phyloP scores from a whole-genome alignment of 2,888 invertebrate genomes.

The Nebria brevicollis region DNA sequence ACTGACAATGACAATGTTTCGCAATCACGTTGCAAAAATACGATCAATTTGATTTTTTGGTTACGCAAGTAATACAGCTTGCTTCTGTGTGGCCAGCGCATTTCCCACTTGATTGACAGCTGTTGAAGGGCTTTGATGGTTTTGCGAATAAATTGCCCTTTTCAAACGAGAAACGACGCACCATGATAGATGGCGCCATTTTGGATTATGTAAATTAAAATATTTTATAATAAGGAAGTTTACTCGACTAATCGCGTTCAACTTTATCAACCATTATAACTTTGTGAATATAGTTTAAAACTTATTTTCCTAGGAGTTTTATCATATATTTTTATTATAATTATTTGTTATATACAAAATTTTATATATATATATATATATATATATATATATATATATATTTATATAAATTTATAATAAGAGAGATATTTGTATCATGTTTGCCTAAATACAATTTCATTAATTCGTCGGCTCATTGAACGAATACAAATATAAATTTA shows the following conservation, averaged over 20 bases:
- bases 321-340: neutral
- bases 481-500: neutral
- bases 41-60: neutral
- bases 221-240: constrained; percentile 1
- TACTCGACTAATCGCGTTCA: neutral
- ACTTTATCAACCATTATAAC: neutral
- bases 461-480: neutral
- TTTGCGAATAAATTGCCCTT: neutral
- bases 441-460: neutral
- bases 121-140: constrained; percentile 1
- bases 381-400: too few relatives aligned
- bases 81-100: neutral
- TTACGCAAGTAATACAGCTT: constrained; percentile 10
- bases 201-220: neutral
- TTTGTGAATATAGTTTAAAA: neutral
- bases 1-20: neutral
- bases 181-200: neutral
- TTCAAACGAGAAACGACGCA: neutral
- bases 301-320: neutral
- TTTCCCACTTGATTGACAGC: neutral
- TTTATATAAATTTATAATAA: neutral
- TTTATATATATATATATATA: too few relatives aligned
- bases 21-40: neutral
- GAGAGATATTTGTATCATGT: neutral
- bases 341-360: neutral